phyloP scores from a whole-genome alignment of 2,797 vertebrate species.

The Sylvilagus floridanus region DNA sequence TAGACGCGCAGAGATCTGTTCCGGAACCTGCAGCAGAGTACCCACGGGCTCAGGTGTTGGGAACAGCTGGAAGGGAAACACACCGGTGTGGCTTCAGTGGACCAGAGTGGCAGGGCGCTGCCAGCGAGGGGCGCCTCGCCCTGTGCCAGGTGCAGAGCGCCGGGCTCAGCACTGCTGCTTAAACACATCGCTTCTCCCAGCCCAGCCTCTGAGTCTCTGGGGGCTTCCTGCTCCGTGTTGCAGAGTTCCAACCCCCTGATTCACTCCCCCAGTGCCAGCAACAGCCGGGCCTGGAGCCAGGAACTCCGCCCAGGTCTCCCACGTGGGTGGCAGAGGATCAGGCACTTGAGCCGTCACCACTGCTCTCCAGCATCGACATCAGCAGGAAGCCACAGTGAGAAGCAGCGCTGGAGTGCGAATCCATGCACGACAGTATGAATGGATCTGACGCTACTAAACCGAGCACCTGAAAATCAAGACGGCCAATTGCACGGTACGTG shows the following conservation, averaged over 20 bases:
- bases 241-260: no score
- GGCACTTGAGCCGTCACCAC: no score
- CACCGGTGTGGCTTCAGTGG: background rate
- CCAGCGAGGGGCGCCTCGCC: background rate
- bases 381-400: no score
- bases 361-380: no score
- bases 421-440: background rate
- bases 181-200: no score
- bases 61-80: slow-evolving; percentile 89
- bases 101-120: background rate
- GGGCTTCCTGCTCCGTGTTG: background rate
- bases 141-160: no score
- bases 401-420: no score
- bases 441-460: background rate
- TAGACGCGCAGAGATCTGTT: slow-evolving; percentile 92
- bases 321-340: no score
- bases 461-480: background rate
- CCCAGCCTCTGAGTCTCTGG: background rate
- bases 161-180: no score
- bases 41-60: slow-evolving; percentile 91
- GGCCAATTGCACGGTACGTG: background rate
- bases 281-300: no score
- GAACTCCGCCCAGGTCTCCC: no score
- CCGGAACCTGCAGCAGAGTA: slow-evolving; percentile 90
- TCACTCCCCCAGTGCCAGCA: no score